These are phyloP conservation scores for Pollimyrus isidori DNA, from an alignment of 2,113 vertebrate genomes.

Conservation along the genomic window DNA sequence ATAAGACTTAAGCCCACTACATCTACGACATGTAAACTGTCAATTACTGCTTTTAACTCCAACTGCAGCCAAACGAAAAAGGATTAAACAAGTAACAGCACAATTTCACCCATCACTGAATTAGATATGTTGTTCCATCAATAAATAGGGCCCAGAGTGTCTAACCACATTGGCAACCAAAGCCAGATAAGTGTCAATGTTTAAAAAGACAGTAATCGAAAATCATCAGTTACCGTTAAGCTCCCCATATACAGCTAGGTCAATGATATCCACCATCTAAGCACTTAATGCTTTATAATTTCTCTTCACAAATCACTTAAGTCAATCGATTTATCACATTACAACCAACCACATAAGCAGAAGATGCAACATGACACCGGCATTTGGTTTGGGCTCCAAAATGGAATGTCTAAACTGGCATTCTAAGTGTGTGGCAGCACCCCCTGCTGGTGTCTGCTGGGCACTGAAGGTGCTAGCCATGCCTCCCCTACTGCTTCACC, in stretches of 20 bases:
- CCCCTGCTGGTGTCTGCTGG: constrained; percentile 5
- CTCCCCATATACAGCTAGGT: background rate
- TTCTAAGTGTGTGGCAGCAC: background rate
- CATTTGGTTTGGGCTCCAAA: background rate
- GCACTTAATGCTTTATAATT: background rate
- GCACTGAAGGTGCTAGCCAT: background rate
- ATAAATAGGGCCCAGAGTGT: background rate
- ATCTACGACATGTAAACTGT: background rate
- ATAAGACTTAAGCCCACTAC: background rate
- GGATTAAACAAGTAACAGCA: constrained; percentile 5
- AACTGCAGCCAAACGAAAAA: background rate
- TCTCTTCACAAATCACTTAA: background rate
- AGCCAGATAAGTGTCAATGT: background rate
- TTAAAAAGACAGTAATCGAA: background rate
- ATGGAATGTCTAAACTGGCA: background rate
- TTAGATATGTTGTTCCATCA: background rate
- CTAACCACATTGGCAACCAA: background rate
- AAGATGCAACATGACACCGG: background rate
- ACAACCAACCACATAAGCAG: background rate
- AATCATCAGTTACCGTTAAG: background rate
- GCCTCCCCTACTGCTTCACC: background rate
- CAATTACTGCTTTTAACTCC: background rate
- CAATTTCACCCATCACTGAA: constrained; percentile 24
- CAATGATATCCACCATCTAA: background rate
- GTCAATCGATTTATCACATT: background rate